phyloP scores from a whole-genome alignment of 2,797 vertebrate genomes.

The Schizopygopsis malacanthus region DNA sequence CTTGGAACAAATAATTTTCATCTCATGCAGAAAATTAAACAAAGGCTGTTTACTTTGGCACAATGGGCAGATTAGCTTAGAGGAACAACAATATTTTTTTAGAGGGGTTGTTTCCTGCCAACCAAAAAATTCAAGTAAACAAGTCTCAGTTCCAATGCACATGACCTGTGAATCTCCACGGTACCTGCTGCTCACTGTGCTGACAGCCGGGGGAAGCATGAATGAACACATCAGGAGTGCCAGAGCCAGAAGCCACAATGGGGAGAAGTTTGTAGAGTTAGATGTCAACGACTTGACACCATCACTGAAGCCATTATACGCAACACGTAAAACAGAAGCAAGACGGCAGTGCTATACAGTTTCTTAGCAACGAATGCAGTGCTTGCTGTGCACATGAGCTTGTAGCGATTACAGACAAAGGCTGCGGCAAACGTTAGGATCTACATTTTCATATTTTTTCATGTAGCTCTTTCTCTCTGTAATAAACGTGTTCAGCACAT shows the following conservation, averaged over 20 bases:
- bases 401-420: constrained; percentile 29
- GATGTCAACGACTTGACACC: constrained; percentile 57
- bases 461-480: background rate
- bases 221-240: constrained; percentile 43
- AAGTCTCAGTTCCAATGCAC: background rate
- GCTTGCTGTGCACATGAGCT: constrained; percentile 16
- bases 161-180: constrained; percentile 34
- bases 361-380: constrained; percentile 63
- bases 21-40: constrained; percentile 60
- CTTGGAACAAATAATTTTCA: constrained; percentile 49
- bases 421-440: background rate
- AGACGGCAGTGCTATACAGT: constrained; percentile 51
- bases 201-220: constrained; percentile 43
- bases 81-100: constrained; percentile 21
- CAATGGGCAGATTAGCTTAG: constrained; percentile 37
- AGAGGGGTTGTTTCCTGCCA: constrained; percentile 12
- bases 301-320: constrained; percentile 54
- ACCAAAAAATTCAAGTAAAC: constrained; percentile 31
- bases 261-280: constrained; percentile 44
- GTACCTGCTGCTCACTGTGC: constrained; percentile 10
- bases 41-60: constrained; percentile 51
- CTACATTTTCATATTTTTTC: background rate
- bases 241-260: constrained; percentile 41
- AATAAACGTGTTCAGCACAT: background rate
- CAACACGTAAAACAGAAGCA: constrained; percentile 50